phyloP scores from a whole-genome alignment of 2,113 vertebrate genomes.

The Chaenogobius annularis region DNA sequence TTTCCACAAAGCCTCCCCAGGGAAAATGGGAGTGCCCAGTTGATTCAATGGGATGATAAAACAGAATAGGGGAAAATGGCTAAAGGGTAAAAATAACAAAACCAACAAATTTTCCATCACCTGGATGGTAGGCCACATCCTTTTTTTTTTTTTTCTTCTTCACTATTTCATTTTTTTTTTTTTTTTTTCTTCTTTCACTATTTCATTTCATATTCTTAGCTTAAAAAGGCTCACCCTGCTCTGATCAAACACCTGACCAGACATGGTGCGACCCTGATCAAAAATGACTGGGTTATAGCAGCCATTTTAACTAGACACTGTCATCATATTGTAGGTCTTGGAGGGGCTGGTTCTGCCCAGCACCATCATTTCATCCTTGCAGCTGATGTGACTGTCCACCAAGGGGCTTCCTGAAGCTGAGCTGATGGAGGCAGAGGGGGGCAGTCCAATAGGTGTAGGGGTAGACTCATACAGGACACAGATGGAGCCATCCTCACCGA shows the following conservation, averaged over 20 bases:
- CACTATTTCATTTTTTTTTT: slow-evolving; percentile 68
- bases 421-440: slow-evolving; percentile 54
- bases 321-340: slow-evolving; percentile 99
- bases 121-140: slow-evolving; percentile 88
- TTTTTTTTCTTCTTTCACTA: slow-evolving; percentile 65
- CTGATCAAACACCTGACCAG: slow-evolving; percentile 46
- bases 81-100: slow-evolving; percentile 57
- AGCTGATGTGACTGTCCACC: slow-evolving; percentile 97
- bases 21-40: slow-evolving; percentile 83
- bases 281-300: slow-evolving; percentile 36
- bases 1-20: slow-evolving; percentile 80
- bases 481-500: slow-evolving; percentile 98
- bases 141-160: slow-evolving; percentile 62
- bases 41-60: slow-evolving; percentile 82
- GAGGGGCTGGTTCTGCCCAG: slow-evolving; percentile 95
- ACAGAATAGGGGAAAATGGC: slow-evolving; percentile 57
- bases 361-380: slow-evolving; percentile 98
- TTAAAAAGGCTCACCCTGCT: slow-evolving; percentile 73
- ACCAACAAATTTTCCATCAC: slow-evolving; percentile 90
- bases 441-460: slow-evolving; percentile 74
- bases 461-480: slow-evolving; percentile 97
- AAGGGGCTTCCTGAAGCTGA: slow-evolving; percentile 81
- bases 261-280: slow-evolving; percentile 62
- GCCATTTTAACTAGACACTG: slow-evolving; percentile 94
- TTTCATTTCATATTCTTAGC: slow-evolving; percentile 77